Conservation (phyloP, 2,888 invertebrate genomes). For the Apeira syringaria region DNA sequence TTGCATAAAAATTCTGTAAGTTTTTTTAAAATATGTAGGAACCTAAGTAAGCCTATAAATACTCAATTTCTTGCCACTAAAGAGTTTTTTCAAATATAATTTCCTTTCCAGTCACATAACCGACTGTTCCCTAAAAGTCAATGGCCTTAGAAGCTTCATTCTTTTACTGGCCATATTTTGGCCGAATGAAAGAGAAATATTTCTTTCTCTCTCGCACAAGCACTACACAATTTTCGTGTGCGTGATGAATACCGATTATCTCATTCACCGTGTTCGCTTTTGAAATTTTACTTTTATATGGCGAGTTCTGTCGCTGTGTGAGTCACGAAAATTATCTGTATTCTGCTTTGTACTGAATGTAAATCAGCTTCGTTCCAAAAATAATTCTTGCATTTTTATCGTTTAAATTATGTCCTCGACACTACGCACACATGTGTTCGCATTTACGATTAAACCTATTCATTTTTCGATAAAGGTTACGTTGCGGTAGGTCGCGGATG, state of each 20-base stretch:
- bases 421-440: conserved; percentile 24
- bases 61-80: too few relatives aligned
- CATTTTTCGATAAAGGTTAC: conserved; percentile 36
- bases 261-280: conserved; percentile 66
- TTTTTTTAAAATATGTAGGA: too few relatives aligned
- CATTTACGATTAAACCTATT: conserved; percentile 12
- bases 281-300: conserved; percentile 63
- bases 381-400: conserved; percentile 65
- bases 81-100: too few relatives aligned
- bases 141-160: conserved; percentile 77
- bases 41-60: too few relatives aligned
- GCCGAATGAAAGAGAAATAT: conserved; percentile 65
- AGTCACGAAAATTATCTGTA: conserved; percentile 71
- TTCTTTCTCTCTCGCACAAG: conserved; percentile 52
- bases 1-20: too few relatives aligned
- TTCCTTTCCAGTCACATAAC: too few relatives aligned
- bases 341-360: conserved; percentile 57
- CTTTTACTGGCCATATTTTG: conserved; percentile 82
- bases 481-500: conserved; percentile 68
- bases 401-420: conserved; percentile 47
- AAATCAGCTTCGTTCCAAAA: conserved; percentile 59
- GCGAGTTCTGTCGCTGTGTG: conserved; percentile 54
- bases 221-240: conserved; percentile 70
- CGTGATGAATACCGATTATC: conserved; percentile 79
- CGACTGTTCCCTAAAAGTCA: conserved; percentile 46